Evolutionary conservation across 2,113 vertebrate genomes (phyloP), one percentile per base, ranked within the genome.

Genomic region (Rhadina sibilatrix): DNA sequence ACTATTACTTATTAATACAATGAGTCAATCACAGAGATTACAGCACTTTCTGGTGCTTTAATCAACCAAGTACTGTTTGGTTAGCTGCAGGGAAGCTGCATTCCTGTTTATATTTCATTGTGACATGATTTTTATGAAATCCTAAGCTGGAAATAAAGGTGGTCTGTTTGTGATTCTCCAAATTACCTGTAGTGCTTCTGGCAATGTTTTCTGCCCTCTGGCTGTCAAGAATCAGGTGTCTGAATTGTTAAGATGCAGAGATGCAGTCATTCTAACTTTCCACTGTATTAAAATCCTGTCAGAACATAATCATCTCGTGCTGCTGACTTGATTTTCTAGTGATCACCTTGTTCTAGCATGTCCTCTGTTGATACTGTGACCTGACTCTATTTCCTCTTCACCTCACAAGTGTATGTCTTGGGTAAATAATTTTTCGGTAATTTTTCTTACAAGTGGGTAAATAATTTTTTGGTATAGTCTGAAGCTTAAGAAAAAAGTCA

Each of bases 151-250:
- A 85, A 95, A 46, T 83, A 72, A 70, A 54, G 35, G 21, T 11
- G 18, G 1, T 80, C 22, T 40, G 24, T n/a, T 59, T 88, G 54
- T 91, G 75, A 61, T 87, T 91, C 66, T 49, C 57, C 30, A 66
- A 3, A 63, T 94, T 74, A 59, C 44, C 76, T 90, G 44, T 82
- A 40, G 69, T 91, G 72, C 46, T 72, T 80, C 87, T 91, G 70
- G 70, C 84, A 77, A 49, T 70, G 92, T 86, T 90, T 91, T 83
- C 70, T 96, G 46, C 33, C 53, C 66, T 80, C 82, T 85, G 54
- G 59, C 79, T 87, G 46, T 83, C 54, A 78, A 54, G 66, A 68
- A 72, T 83, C 33, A 31, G 37, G 75, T 87, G 20, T 70, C 50
- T 59, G 33, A 90, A 57, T 63, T 80, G 70, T 53, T 59, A 85